Base-by-base conservation (phyloP, 2,113 vertebrate species). In the Otocyon megalotis region DNA sequence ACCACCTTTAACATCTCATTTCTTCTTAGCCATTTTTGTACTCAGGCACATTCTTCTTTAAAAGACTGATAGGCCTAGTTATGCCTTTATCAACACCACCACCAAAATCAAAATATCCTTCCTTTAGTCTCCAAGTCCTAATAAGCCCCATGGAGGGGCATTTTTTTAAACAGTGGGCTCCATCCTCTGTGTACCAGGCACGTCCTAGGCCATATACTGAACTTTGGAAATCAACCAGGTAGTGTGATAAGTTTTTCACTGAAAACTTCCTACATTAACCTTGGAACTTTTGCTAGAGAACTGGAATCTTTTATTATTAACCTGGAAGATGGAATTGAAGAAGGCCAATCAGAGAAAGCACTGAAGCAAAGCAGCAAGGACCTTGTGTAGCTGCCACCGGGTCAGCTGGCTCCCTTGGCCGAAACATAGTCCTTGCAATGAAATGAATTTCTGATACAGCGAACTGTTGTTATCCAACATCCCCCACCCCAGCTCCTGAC, bases 251-350 rank as follows among this genome's bases (percentile, higher is more conserved):
- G 3, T 32, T 94, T 98, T 97, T 92, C 91, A 37, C 54, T 48
- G 83, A 93, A 92, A 97, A 97, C 48, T 96, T 97, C 83, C 50
- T 91, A 54, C 63, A 88, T 97, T 90, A 87, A 87, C 96, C 92
- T 94, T 96, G 96, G 92, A 96, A 93, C 53, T 93, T 87, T 94
- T 80, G 32, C 79, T 62, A 56, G 71, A 81, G 37, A 96, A 93
- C 74, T 15, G 28, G 92, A 92, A 90, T 50, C 90, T 93, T 88
- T 96, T 97, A 97, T 97, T 94, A 97, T 8, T 94, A 97, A 95
- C 91, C 67, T 95, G 80, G 81, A 96, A 97, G 90, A 95, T 60
- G 77, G 79, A 97, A 91, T 76, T 96, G 81, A 93, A 94, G 89
- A 85, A 92, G 81, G 22, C 76, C 91, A 95, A 81, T 94, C 88